Evolutionary conservation across 2,797 vertebrate species (phyloP).

Genomic region (Halcyon leucocephala): DNA sequence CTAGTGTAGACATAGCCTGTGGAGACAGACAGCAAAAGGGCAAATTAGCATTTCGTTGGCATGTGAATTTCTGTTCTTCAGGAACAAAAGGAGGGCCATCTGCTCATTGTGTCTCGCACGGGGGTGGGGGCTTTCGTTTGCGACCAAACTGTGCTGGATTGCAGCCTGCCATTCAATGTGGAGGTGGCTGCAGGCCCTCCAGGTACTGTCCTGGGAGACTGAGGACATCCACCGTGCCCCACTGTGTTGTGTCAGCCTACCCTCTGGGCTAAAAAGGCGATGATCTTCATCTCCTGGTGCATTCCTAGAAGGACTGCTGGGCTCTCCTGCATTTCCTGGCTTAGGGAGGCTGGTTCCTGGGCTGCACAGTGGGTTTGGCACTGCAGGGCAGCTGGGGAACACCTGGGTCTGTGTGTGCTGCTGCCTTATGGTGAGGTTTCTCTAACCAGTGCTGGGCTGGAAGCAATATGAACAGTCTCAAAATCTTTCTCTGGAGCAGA

Average conservation of each 20-base stretch:
- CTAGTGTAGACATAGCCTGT: neutral
- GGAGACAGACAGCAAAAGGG: conserved; percentile 63
- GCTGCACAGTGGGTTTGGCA: neutral
- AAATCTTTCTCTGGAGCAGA: neutral
- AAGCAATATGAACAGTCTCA: neutral
- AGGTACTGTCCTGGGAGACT: neutral
- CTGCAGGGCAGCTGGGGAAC: accelerated
- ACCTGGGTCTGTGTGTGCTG: neutral
- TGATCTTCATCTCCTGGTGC: neutral
- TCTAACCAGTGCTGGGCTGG: neutral
- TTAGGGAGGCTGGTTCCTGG: neutral
- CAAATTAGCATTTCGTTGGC: conserved; percentile 62
- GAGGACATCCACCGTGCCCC: neutral
- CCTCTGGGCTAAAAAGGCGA: neutral
- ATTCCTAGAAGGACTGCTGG: neutral
- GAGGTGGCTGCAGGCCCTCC: neutral
- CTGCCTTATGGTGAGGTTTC: neutral
- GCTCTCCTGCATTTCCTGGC: neutral
- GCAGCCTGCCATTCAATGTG: neutral
- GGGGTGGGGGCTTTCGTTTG: neutral
- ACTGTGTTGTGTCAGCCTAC: neutral
- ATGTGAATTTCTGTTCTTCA: conserved; percentile 36
- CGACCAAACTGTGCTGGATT: neutral
- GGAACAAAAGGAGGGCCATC: conserved; percentile 59
- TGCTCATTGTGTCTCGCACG: conserved; percentile 59